Base-by-base conservation (phyloP, 2,797 vertebrate genomes). In the Smutsia gigantea region DNA sequence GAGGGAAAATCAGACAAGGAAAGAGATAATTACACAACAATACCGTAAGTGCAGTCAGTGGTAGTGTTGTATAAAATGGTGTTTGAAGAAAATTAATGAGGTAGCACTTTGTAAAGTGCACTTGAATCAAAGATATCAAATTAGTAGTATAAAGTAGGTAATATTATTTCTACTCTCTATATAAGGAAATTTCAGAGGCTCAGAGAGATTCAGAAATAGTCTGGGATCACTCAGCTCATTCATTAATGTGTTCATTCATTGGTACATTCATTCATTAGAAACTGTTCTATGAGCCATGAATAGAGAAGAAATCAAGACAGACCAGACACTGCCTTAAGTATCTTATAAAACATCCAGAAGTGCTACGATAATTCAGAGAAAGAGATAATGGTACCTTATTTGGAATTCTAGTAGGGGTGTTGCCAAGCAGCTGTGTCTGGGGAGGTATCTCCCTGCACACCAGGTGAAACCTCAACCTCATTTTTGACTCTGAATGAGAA, bases 1-100 rank as follows among this genome's bases (percentile, higher is more conserved):
- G 21, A 21, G 14, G 42, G 69, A 91, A 97, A 93, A 79, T 94
- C 59, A 89, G 69, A 83, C 4, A 69, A 91, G 63, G 75, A 93
- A 93, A 88, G 55, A 95, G 68, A 93, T 89, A 94, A 96, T 92
- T 89, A 93, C 87, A 57, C 29, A 87, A 88, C 51, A 94, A 64
- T 95, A 69, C 55, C 23, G 8, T 92, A 96, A 95, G 66, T 90
- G 12, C 29, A 92, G 66, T 96, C 29, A 94, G 42, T 83, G 61
- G 81, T 55, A 90, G n/a, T 29, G 14, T 81, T 96, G 21, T 74
- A 66, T 71, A 95, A 97, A 94, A 81, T 69, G 88, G 64, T 85
- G 39, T 89, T 97, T 90, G 53, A 46, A 95, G 85, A 90, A 96
- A 96, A 91, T 94, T 93, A 96, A 90, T 96, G 59, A 86, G 39